Evolutionary conservation across 2,888 invertebrate genomes (phyloP), one percentile per base, ranked within the genome.

Genomic region (Phortica okadai): DNA sequence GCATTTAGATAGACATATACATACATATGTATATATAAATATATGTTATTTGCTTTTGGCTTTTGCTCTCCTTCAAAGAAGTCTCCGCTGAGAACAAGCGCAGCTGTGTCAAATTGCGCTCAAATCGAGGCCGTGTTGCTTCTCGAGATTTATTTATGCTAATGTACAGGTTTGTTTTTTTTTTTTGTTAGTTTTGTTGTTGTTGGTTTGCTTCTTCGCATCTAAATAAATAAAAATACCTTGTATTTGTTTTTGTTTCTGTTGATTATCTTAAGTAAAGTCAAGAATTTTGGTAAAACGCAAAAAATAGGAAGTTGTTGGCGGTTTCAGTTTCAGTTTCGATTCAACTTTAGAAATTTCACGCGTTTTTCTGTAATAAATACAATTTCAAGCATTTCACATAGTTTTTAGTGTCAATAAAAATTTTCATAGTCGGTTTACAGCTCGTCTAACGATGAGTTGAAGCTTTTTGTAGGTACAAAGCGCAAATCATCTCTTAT

Each of bases 71-170:
- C 33, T 33, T 14, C 50, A 6, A 50, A 50, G 8, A 11, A 1
- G 8, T 50, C 14, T 50, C 2, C 14, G 8, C 10, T 50, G 50
- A 50, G 14, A 50, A 11, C 8, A 50, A 1, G 50, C 14, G 67
- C 67, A 21, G 33, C 33, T 54, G 56, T 6, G 54, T 72, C 25
- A 33, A 72, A 56, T 72, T 72, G 33, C 70, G 70, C 70, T 72
- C 33, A 33, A 56, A 74, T 75, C 78, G 75, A 79, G 82, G 79
- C 73, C 78, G 62, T 58, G 50, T 42, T 72, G 25, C 76, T 33
- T 72, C 50, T 64, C 70, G 67, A 80, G 76, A 80, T 76, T 82
- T 75, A 64, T 75, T 73, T 78, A 83, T 79, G 81, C 81, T 78
- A 80, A 82, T 83, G 25, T 62, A 42, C 59, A 44, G 77, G 74